Conservation (phyloP, 2,113 vertebrate species). For the Pangasianodon hypophthalmus region DNA sequence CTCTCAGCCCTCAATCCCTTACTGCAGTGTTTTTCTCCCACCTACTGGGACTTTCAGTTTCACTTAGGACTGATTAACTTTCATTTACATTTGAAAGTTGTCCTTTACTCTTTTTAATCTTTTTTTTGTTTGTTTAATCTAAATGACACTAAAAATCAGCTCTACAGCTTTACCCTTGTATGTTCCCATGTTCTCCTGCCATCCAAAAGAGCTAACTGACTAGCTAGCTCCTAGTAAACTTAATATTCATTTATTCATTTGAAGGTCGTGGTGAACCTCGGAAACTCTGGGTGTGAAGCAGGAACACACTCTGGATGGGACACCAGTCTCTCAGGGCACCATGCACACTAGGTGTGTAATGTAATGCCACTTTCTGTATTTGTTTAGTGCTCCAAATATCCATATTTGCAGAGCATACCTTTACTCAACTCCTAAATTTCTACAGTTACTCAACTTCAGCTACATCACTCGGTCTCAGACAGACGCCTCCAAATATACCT, state of each 20-base stretch:
- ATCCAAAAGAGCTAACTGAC: background rate
- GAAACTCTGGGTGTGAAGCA: background rate
- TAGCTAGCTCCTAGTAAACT: background rate
- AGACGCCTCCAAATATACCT: background rate
- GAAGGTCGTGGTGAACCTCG: too few relatives aligned
- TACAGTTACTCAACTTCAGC: background rate
- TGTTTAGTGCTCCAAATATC: background rate
- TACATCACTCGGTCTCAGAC: background rate
- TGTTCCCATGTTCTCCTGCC: background rate
- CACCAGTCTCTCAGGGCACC: background rate
- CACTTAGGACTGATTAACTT: background rate
- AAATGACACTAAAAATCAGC: background rate
- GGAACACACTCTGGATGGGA: background rate
- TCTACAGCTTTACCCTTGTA: background rate
- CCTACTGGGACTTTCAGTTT: slow-evolving; percentile 1
- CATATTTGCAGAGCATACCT: background rate
- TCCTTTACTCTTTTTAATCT: background rate
- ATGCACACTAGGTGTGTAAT: background rate
- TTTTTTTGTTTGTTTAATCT: background rate
- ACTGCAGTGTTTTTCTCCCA: background rate
- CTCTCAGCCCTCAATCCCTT: background rate
- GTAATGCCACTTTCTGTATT: background rate
- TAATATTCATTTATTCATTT: background rate
- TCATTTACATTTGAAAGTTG: background rate
- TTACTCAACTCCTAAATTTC: background rate